Evolutionary conservation across 2,888 invertebrate genomes (phyloP).

Genomic region (Sarcophaga caerulescens): DNA sequence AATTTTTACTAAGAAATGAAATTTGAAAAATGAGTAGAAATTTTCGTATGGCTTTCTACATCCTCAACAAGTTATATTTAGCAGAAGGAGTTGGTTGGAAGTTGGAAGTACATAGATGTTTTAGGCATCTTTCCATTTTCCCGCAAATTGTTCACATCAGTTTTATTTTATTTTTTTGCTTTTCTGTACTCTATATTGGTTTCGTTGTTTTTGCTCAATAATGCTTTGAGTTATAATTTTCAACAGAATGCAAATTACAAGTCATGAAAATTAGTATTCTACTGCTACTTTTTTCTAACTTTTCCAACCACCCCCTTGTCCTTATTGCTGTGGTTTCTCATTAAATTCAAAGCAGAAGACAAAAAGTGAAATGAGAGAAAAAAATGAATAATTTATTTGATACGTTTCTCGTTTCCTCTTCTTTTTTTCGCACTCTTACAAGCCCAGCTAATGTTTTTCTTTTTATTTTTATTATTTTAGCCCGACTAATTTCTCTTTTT

Average conservation of each 20-base stretch:
- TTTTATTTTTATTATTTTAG: conserved; percentile 14
- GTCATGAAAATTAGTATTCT: conserved; percentile 62
- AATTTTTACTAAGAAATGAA: conserved; percentile 66
- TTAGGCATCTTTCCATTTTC: too few species aligned
- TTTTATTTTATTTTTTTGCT: conserved; percentile 4
- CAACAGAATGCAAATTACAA: conserved; percentile 62
- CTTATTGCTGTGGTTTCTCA: conserved; percentile 46
- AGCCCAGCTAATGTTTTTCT: neutral
- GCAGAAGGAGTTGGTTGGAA: neutral
- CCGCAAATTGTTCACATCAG: conserved; percentile 26
- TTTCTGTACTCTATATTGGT: neutral
- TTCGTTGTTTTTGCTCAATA: conserved; percentile 40
- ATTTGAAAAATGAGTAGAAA: conserved; percentile 32
- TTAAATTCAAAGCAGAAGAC: conserved; percentile 23
- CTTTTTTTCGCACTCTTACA: too few species aligned
- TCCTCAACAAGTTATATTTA: too few species aligned
- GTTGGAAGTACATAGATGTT: conserved; percentile 10
- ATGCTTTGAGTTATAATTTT: conserved; percentile 57
- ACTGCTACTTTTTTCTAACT: conserved; percentile 43
- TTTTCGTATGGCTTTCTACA: neutral
- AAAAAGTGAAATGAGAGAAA: neutral
- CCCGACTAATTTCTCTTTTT: conserved; percentile 12
- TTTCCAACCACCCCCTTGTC: neutral
- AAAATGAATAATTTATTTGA: conserved; percentile 53
- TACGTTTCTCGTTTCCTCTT: neutral